Evolutionary conservation across 2,888 invertebrate species (phyloP), one percentile per base, ranked within the genome.

Genomic region (Lepetodrilus schrolli): DNA sequence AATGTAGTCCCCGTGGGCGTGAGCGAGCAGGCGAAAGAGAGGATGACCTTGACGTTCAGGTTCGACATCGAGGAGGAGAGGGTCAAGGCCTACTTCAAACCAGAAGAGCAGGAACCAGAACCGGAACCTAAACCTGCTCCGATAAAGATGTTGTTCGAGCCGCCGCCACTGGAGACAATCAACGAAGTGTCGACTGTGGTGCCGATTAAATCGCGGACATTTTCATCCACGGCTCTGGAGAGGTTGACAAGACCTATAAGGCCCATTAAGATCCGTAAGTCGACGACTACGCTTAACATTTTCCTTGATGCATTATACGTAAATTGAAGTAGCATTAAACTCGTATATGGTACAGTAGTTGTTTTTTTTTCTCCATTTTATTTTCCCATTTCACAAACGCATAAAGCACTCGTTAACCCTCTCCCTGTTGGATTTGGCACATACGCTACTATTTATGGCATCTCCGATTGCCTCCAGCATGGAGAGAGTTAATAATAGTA

Each of bases 51-150:
- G 34, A 78, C 79, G 38, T 87, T 87, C 72, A 82, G 82, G 30
- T 70, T 88, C 7, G 84, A 86, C 23, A 77, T 89, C 7, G 76
- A 82, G 0, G 83, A 84, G 58, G 85, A 86, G 2, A 75, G 74
- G 0, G 87, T 88, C 4, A 76, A 75, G 13, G 83, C 83, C 0
- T 88, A 84, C 74, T 83, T 86, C 74, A 83, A 80, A 74, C 84
- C 84, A 17, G 84, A 85, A 51, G 83, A 86, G 66, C 76, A 74
- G 10, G 76, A 72, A 82, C 83, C 23, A 84, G 83, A 82, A 70
- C 83, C 81, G 2, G 84, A 84, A 70, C 80, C 80, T 1, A 83
- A 84, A 68, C 79, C 80, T 51, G 82, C 78, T 69, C n/a, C n/a
- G n/a, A n/a, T n/a, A n/a, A n/a, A n/a, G n/a, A n/a, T n/a, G n/a